phyloP scores from a whole-genome alignment of 2,888 invertebrate species.

The Sepiola atlantica region DNA sequence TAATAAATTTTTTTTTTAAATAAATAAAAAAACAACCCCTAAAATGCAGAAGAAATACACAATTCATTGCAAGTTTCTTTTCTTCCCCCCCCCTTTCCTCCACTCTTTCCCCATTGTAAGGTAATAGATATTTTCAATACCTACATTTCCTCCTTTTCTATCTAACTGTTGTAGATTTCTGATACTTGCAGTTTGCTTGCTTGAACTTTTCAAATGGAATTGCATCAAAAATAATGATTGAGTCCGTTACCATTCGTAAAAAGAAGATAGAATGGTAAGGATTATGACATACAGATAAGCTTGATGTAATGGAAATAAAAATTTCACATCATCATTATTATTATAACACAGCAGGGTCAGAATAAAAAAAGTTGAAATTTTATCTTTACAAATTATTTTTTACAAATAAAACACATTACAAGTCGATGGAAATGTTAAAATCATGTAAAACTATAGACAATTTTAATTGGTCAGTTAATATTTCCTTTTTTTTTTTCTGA shows the following conservation, averaged over 20 bases:
- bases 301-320: slow-evolving; percentile 14
- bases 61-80: background rate
- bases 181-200: background rate
- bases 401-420: background rate
- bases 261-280: background rate
- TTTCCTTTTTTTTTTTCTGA: background rate
- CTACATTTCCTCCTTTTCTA: background rate
- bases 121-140: background rate
- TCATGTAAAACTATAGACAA: background rate
- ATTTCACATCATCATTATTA: slow-evolving; percentile 14
- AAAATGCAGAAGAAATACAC: background rate
- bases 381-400: slow-evolving; percentile 32
- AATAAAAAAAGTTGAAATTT: slow-evolving; percentile 1
- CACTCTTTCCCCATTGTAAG: background rate
- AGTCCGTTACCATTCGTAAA: background rate
- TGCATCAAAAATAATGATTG: slow-evolving; percentile 1
- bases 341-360: background rate
- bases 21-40: background rate
- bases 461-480: background rate
- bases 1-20: background rate
- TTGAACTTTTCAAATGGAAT: slow-evolving; percentile 32
- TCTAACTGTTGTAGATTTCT: background rate
- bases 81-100: too few species aligned
- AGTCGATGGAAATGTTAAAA: background rate
- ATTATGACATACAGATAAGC: background rate